A percentile compares a stretch with the other conserved stretches of the same genome.
phyloP scores from a whole-genome alignment of 2,888 invertebrate species.

The Morpho achilles region DNA sequence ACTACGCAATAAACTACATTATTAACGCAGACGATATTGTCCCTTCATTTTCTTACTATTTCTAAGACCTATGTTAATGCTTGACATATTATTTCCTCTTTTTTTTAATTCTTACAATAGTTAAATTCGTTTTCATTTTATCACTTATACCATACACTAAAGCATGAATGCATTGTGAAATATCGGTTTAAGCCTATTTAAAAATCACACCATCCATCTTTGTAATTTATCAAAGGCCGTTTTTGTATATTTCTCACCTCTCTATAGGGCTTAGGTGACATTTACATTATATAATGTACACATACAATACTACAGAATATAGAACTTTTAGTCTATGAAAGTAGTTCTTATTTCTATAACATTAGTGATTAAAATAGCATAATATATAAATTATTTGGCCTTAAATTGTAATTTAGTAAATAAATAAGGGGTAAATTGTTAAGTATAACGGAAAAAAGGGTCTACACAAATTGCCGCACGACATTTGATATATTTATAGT shows the following conservation, averaged over 20 bases:
- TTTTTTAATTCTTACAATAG: too few species aligned
- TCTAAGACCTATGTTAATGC: not conserved
- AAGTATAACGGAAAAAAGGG: too few species aligned
- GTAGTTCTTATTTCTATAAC: not conserved
- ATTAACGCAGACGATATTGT: too few species aligned
- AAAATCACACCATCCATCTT: conserved; percentile 37
- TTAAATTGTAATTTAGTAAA: too few species aligned
- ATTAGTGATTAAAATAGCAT: not conserved
- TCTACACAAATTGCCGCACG: too few species aligned
- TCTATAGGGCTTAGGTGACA: conserved; percentile 22
- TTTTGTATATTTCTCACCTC: conserved; percentile 39
- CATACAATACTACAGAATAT: conserved; percentile 1
- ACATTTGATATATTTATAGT: too few species aligned
- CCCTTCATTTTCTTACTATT: too few species aligned
- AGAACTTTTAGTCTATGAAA: not conserved
- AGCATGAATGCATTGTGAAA: conserved; percentile 17
- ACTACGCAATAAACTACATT: too few species aligned
- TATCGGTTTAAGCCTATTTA: conserved; percentile 37
- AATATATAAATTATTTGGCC: not conserved
- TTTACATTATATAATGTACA: conserved; percentile 8
- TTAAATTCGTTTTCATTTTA: conserved; percentile 14
- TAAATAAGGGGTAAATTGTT: too few species aligned
- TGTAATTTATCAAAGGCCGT: conserved; percentile 33
- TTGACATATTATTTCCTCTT: too few species aligned
- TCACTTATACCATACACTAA: conserved; percentile 13